phyloP scores from a whole-genome alignment of 2,888 invertebrate species.

The Lissocephala sabroskyi region DNA sequence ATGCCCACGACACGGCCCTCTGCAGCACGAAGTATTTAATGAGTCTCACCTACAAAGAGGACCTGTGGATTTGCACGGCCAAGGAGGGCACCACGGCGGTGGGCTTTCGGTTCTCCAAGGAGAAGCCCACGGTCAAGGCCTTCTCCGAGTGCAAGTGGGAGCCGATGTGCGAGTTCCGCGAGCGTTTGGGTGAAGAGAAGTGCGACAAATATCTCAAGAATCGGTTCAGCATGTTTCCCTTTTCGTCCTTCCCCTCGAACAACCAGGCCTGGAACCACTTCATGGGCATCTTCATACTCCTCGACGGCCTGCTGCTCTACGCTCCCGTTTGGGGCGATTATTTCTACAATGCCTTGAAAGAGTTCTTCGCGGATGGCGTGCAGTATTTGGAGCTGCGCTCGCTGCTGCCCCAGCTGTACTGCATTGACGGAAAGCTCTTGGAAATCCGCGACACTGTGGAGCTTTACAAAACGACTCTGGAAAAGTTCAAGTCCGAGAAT shows the following conservation, averaged over 20 bases:
- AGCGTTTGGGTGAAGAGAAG: constrained; percentile 39
- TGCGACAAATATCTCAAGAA: constrained; percentile 75
- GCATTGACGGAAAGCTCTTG: constrained; percentile 77
- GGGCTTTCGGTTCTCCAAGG: constrained; percentile 40
- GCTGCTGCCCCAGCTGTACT: constrained; percentile 77
- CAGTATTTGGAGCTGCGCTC: constrained; percentile 81
- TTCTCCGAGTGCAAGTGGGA: constrained; percentile 44
- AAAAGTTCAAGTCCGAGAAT: constrained; percentile 76
- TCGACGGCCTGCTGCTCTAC: constrained; percentile 75
- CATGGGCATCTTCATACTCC: constrained; percentile 74
- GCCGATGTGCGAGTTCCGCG: constrained; percentile 44
- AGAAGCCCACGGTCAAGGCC: constrained; percentile 22
- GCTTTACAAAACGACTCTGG: constrained; percentile 75
- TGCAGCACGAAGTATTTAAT: constrained; percentile 77
- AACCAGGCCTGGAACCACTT: constrained; percentile 77
- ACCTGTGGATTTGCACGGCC: constrained; percentile 74
- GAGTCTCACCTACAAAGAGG: constrained; percentile 77
- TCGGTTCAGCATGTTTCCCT: constrained; percentile 75
- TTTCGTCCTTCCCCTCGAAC: constrained; percentile 73
- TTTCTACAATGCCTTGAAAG: constrained; percentile 77
- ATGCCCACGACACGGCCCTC: constrained; percentile 80
- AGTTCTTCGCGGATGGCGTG: constrained; percentile 78
- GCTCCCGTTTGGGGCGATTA: constrained; percentile 79
- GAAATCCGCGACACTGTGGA: constrained; percentile 74
- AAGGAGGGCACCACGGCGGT: constrained; percentile 25